Evolutionary conservation across 1,140 invertebrate genomes (phyloP), one percentile per base, ranked within the genome.

Genomic region (Trachelipus rathkii): DNA sequence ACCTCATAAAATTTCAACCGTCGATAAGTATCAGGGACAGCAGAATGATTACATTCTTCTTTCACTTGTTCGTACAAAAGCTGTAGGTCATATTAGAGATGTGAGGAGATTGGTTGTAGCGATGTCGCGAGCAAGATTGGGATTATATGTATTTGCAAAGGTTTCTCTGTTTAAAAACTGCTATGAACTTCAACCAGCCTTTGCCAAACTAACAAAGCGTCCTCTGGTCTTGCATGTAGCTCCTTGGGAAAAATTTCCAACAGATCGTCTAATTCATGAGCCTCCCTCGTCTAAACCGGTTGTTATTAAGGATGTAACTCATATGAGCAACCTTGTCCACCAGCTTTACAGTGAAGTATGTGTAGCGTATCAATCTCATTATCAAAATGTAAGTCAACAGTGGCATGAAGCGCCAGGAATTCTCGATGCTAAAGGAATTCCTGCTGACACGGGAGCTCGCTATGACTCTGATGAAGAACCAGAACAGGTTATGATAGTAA

Each of bases 11-110:
- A 94, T 96, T 84, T 81, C 89, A 0, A 99, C 98, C 9, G 98
- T 99, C 11, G 98, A 99, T 85, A 98, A 99, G 83, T 99, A 97
- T 85, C 98, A 99, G 85, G 98, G 98, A 77, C 97, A 99, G 84
- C 98, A 99, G 85, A 99, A 99, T 86, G 97, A 99, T 86, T 98
- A 96, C 83, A 97, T 99, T 73, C 87, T 99, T 6, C 87, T 99
- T 0, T 99, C 97, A 0, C 86, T 99, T 15, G 98, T 99, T 19
- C 89, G 96, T 78, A 99, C 98, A 0, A 92, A 92, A 84, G 93
- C 95, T 15, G 96, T 99, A 45, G 98, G 98, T 74, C 97, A 99
- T 87, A 87, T 99, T 75, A 86, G 97, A 68, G 98, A 99, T 88
- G 94, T 98, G 0, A 88, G 98, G 8, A 92, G 98, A 85, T 88